Evolutionary conservation across 2,888 invertebrate genomes (phyloP), one percentile per base, ranked within the genome.

Genomic region (Cheilosia grossa): DNA sequence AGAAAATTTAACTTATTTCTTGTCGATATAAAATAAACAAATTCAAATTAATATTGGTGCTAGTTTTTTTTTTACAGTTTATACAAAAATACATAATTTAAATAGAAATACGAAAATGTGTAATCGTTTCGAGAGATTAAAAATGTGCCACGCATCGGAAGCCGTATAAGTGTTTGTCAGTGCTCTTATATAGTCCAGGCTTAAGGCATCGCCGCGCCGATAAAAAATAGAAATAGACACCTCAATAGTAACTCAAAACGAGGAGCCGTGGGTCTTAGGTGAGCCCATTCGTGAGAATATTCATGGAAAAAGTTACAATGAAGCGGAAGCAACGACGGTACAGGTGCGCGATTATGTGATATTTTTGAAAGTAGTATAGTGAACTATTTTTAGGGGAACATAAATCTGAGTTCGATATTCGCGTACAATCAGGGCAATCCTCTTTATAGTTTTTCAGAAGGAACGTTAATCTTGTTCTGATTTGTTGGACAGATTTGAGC

Each of bases 241-340:
- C n/a, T n/a, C n/a, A 69, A 27, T 42, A 64, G 42, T 47, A 64
- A 80, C 66, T 75, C 9, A 70, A 74, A 47, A 80, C 58, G 64
- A 74, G 74, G 79, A 74, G 83, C 63, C 66, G 63, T 74, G 44
- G 64, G 58, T 59, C 74, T 74, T 47, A 64, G 51, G 30, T 49
- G 67, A 73, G 27, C 67, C 69, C 58, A 70, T 15, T 61, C 42
- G 72, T 54, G 51, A 53, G n/a, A 49, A 53, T 54, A 82, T 82
- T 73, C 67, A 86, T 91, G 91, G 91, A 91, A 88, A 91, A 89
- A 88, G 89, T 91, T 90, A 89, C 90, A 89, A 92, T 93, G 88
- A 94, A 94, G 89, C 91, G 94, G 87, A 94, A 94, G 90, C 94
- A 94, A 89, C 90, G 94, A 77, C 90, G 94, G 90, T 94, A 94